Percentiles rank a stretch among this genome's conserved stretches.
These are phyloP conservation scores for Diplodus sargus DNA, from an alignment of 2,797 vertebrate genomes.

Conservation along the genomic window DNA sequence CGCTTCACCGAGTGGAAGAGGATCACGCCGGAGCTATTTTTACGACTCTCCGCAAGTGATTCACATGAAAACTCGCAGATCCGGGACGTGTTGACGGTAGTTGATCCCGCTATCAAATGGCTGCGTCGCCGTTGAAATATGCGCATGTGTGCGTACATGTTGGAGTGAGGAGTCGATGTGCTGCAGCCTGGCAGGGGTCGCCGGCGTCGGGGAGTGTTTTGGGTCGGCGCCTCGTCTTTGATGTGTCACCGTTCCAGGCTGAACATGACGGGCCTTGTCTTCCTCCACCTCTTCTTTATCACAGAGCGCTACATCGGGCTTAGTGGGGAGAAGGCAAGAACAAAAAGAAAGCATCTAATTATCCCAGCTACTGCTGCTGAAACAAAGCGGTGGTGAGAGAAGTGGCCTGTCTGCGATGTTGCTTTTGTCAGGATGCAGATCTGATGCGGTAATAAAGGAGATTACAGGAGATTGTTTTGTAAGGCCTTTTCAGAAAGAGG, in stretches of 20 bases:
- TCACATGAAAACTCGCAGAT: conserved; percentile 47
- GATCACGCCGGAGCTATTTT: conserved; percentile 49
- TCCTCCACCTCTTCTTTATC: conserved; percentile 50
- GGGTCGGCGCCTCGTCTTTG: conserved; percentile 58
- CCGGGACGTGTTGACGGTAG: conserved; percentile 44
- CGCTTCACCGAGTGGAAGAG: conserved; percentile 28
- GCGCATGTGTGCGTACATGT: conserved; percentile 34
- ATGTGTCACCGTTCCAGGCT: conserved; percentile 70
- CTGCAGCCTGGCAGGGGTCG: conserved; percentile 45
- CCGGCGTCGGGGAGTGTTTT: conserved; percentile 40
- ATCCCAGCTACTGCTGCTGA: conserved; percentile 40
- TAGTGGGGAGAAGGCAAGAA: neutral
- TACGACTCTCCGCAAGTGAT: conserved; percentile 28
- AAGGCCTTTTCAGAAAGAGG: conserved; percentile 19
- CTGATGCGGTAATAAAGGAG: conserved; percentile 18
- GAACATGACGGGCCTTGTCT: conserved; percentile 76
- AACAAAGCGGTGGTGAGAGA: conserved; percentile 55
- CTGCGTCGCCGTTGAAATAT: conserved; percentile 32
- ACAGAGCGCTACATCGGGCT: conserved; percentile 29
- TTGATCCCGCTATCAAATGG: conserved; percentile 41
- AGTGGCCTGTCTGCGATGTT: conserved; percentile 11
- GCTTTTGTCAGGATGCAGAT: conserved; percentile 36
- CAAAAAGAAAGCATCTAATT: conserved; percentile 39
- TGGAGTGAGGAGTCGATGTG: conserved; percentile 37
- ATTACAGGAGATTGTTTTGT: conserved; percentile 26